A percentile compares a stretch with the other conserved stretches of the same genome.
Conservation (phyloP, 1,140 invertebrate genomes). For the Drosophila kohkoa region DNA sequence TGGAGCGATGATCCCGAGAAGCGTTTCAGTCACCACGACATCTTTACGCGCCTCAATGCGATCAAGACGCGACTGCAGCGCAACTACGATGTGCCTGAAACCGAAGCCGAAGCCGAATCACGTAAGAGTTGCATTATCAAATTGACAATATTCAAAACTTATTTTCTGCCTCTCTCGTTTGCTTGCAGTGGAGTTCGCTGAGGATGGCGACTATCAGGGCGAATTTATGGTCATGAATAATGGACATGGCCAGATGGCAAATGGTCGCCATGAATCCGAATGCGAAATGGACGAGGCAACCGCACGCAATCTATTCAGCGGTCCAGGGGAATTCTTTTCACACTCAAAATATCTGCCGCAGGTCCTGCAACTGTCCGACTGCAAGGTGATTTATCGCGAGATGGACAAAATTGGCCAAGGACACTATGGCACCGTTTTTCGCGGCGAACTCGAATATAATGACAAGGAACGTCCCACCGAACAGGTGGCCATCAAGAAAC, state of each 20-base stretch:
- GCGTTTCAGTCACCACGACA: constrained; percentile 89
- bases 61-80: constrained; percentile 40
- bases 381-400: constrained; percentile 67
- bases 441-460: constrained; percentile 60
- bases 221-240: constrained; percentile 12
- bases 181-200: constrained; percentile 20
- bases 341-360: constrained; percentile 45
- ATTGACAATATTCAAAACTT: background rate
- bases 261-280: constrained; percentile 2
- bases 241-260: constrained; percentile 10
- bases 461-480: constrained; percentile 60
- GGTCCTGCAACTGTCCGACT: constrained; percentile 60
- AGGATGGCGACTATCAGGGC: constrained; percentile 4
- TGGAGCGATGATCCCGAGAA: constrained; percentile 92
- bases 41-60: constrained; percentile 66
- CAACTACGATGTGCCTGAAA: constrained; percentile 37
- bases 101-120: constrained; percentile 29
- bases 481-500: constrained; percentile 90
- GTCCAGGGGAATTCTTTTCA: constrained; percentile 47
- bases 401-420: constrained; percentile 71
- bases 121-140: constrained; percentile 29
- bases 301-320: constrained; percentile 5
- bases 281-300: background rate
- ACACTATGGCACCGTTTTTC: constrained; percentile 74
- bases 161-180: background rate